Evolutionary conservation across 2,797 vertebrate species (phyloP), one percentile per base, ranked within the genome.

Genomic region (Rhadinocentrus ornatus): DNA sequence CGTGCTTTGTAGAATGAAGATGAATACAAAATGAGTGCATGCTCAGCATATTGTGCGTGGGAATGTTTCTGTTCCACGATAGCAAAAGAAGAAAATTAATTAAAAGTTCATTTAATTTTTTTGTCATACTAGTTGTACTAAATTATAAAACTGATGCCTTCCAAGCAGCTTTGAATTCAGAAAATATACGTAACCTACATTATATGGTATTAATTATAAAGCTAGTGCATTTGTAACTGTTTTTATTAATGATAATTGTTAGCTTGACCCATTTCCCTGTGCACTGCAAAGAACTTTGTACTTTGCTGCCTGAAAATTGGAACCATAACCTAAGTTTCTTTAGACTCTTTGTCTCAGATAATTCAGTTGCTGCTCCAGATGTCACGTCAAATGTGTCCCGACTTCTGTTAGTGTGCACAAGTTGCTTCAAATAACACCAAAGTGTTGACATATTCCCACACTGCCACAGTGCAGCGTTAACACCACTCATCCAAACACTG

Each of bases 71-170:
- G 90, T 91, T 91, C 85, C 69, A 57, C 59, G 89, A 92, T 91
- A 91, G 81, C 83, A 89, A 81, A 84, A 61, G 68, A 85, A 61
- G 69, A 69, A 77, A 73, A 85, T 88, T 90, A 92, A 94, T 91
- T 92, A 78, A 90, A 92, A 92, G 85, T 88, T 88, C 22, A 77
- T 90, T 92, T 89, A 75, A 60, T 83, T 84, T 75, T 86, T 88
- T 79, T 86, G 75, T 89, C 89, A 79, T 76, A 61, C 71, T 81
- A 87, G 81, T 93, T 86, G 83, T 86, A 72, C 86, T 78, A 71
- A 89, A 87, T 88, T 88, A 93, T 93, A 90, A 93, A 90, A 83
- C 83, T 79, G 82, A 88, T 87, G 84, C 87, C 89, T 89, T 91
- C 83, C 72, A 91, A 92, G 87, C 90, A 89, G 59, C 92, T 93